Base-by-base conservation (phyloP, 2,888 invertebrate genomes). In the Dorcus parallelipipedus region DNA sequence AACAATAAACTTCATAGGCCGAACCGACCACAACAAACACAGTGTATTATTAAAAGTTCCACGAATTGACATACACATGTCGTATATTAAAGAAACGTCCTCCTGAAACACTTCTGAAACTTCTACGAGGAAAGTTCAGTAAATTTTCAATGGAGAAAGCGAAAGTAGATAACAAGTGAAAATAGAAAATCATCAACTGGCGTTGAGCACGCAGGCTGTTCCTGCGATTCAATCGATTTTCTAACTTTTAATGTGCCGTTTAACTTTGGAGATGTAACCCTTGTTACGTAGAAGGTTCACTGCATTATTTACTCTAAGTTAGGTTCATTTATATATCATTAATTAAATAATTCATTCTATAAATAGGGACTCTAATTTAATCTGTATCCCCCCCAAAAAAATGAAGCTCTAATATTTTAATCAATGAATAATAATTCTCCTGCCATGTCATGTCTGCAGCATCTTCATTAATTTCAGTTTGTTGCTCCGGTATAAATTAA, bases 131-230 rank as follows among this genome's bases (percentile, higher is more conserved):
- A 58, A 58, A 58, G 58, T 58, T 58, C 41, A 20, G n/a, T 23
- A 45, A 45, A 45, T 45, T 45, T 45, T 45, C 45, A 45, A 45
- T 45, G 45, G 14, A 45, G 45, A 45, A 45, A 64, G 59, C 60
- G 62, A 62, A 66, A 64, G 58, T 64, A 67, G 68, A 68, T 68
- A 68, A 68, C 64, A 64, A 67, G 64, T 64, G 58, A 65, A 62
- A 67, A 65, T 66, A 62, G 68, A 64, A 65, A 66, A 66, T 58
- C 63, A 64, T 59, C 62, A 61, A 59, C 60, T 54, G 59, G 54
- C 63, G 64, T 64, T 65, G 64, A 66, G 65, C 66, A 66, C 63
- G 65, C 63, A 62, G 45, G 45, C 45, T 45, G 45, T 20, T 45
- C 45, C 45, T n/a, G 45, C 17, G 42, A 45, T 45, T 7, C 45